phyloP scores from a whole-genome alignment of 2,797 vertebrate genomes.

The Propithecus deckenii region DNA sequence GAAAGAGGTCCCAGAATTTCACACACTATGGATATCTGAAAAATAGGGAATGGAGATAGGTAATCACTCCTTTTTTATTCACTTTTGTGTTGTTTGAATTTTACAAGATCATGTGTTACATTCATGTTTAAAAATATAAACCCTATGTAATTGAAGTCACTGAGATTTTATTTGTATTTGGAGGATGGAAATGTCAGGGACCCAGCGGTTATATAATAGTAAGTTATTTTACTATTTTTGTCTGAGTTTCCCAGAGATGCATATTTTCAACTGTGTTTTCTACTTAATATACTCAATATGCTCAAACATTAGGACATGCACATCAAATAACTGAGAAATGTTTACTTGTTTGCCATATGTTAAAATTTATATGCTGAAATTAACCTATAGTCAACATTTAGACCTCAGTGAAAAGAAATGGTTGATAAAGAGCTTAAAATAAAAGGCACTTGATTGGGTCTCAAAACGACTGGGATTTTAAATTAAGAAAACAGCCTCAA shows the following conservation, averaged over 20 bases:
- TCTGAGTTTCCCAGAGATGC: background rate
- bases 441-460: constrained; percentile 38
- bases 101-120: background rate
- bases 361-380: constrained; percentile 48
- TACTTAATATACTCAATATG: background rate
- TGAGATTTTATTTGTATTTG: background rate
- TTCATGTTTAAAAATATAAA: background rate
- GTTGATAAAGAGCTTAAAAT: constrained; percentile 47
- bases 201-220: background rate
- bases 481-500: constrained; percentile 59
- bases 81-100: background rate
- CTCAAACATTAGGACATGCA: constrained; percentile 23
- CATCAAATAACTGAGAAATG: constrained; percentile 48
- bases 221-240: constrained; percentile 26
- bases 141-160: constrained; percentile 1
- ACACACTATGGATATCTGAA: background rate
- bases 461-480: constrained; percentile 55
- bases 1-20: background rate
- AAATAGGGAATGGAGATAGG: background rate
- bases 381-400: constrained; percentile 36
- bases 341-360: constrained; percentile 39
- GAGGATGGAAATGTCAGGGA: background rate
- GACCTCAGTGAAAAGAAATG: background rate
- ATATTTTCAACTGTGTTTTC: background rate
- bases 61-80: background rate